A percentile compares a stretch with the other conserved stretches of the same genome.
phyloP scores from a whole-genome alignment of 2,113 vertebrate genomes.

The Pycnonotus jocosus region DNA sequence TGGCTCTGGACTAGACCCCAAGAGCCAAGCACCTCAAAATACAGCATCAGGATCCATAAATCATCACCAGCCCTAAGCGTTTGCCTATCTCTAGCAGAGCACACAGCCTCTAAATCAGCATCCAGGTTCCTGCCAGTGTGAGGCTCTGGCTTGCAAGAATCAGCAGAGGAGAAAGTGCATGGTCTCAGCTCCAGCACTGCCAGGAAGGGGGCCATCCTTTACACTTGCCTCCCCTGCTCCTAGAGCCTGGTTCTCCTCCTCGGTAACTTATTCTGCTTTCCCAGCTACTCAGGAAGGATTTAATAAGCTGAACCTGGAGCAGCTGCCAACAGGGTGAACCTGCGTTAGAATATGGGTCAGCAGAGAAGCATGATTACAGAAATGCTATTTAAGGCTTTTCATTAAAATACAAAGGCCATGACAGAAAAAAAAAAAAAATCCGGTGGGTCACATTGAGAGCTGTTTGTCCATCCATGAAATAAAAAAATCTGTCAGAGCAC shows the following conservation, averaged over 20 bases:
- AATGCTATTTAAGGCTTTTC: not conserved
- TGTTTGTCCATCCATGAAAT: not conserved
- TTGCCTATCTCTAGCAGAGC: not conserved
- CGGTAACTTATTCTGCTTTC: not conserved
- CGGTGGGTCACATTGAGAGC: not conserved
- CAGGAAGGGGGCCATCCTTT: not conserved
- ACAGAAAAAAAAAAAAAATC: not conserved
- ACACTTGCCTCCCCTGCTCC: not conserved
- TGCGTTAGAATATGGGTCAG: slow-evolving; percentile 24
- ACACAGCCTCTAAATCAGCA: not conserved
- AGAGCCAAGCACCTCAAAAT: not conserved
- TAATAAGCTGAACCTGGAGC: slow-evolving; percentile 11
- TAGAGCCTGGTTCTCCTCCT: not conserved
- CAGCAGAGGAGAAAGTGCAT: not conserved
- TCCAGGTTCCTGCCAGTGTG: not conserved
- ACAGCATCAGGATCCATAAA: not conserved
- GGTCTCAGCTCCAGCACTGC: not conserved
- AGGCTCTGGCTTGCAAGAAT: not conserved
- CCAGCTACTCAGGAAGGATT: not conserved
- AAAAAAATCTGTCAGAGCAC: not conserved
- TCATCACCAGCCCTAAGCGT: not conserved
- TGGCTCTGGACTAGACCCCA: not conserved
- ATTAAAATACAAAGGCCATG: not conserved
- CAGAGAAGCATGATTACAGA: not conserved
- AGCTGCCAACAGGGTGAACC: not conserved